Conservation (phyloP, 2,113 vertebrate species). For the Nipponia nippon region DNA sequence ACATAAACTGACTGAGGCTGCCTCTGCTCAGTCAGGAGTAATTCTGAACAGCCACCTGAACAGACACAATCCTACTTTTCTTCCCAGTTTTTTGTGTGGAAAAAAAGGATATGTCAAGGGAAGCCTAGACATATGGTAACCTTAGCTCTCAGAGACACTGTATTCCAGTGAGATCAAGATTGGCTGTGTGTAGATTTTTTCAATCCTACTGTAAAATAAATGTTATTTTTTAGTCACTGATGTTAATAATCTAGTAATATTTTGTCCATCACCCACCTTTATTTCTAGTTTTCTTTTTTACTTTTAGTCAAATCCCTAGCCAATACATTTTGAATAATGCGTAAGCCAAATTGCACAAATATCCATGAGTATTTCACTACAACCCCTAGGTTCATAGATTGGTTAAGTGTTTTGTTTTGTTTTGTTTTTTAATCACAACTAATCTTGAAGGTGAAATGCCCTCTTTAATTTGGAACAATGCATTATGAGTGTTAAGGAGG, state of each 20-base stretch:
- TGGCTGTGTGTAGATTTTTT: not conserved
- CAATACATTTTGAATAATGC: not conserved
- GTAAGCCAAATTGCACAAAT: not conserved
- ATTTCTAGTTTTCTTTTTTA: not conserved
- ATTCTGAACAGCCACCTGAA: not conserved
- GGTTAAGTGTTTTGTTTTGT: not conserved
- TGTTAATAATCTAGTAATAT: not conserved
- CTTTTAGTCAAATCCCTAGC: not conserved
- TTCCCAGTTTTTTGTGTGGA: not conserved
- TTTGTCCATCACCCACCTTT: not conserved
- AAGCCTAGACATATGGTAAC: not conserved
- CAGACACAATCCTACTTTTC: not conserved
- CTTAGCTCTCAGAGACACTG: not conserved
- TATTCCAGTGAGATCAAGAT: not conserved
- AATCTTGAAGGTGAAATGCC: conserved; percentile 15
- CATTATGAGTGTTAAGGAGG: not conserved
- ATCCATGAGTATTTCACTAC: not conserved
- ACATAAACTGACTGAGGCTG: not conserved
- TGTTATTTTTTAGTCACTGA: not conserved
- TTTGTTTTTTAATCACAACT: not conserved
- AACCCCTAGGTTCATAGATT: not conserved
- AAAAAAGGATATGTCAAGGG: rapidly evolving
- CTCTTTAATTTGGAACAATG: conserved; percentile 34
- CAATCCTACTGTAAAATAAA: not conserved
- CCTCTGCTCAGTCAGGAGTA: not conserved